These are phyloP conservation scores for Mirza zaza DNA, from an alignment of 2,113 vertebrate genomes.

Conservation along the genomic window DNA sequence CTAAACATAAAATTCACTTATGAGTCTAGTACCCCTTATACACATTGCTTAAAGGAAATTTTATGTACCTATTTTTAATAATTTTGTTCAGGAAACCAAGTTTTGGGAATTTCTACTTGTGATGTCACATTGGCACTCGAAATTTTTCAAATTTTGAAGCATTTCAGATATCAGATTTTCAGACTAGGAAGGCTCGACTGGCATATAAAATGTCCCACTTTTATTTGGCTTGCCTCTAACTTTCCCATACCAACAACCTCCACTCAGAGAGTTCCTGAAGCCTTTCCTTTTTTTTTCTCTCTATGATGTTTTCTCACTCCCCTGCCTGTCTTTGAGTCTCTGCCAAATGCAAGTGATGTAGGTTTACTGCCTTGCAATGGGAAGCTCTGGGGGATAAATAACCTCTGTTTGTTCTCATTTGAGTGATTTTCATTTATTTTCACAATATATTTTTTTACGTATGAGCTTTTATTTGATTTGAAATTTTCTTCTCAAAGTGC, in stretches of 20 bases:
- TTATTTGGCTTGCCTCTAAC: not conserved
- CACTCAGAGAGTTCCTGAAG: not conserved
- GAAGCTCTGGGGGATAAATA: not conserved
- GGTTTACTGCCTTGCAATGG: not conserved
- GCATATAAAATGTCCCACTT: not conserved
- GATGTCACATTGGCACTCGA: not conserved
- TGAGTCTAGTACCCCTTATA: not conserved
- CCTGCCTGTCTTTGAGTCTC: not conserved
- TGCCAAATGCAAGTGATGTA: not conserved
- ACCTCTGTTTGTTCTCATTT: not conserved
- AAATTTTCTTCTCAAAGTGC: not conserved
- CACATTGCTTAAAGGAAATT: not conserved
- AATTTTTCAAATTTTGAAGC: not conserved
- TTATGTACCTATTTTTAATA: not conserved
- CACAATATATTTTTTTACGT: not conserved
- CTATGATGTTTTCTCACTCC: no score
- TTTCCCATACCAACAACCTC: not conserved
- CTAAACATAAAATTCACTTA: not conserved
- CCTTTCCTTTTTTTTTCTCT: not conserved
- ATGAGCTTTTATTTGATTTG: not conserved
- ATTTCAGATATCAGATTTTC: not conserved
- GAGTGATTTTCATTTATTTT: not conserved
- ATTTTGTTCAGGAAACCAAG: not conserved
- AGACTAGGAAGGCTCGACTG: not conserved
- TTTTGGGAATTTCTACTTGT: not conserved